These are phyloP conservation scores for Drosophila nr. fundita DNA, from an alignment of 2,888 invertebrate species.

Conservation along the genomic window DNA sequence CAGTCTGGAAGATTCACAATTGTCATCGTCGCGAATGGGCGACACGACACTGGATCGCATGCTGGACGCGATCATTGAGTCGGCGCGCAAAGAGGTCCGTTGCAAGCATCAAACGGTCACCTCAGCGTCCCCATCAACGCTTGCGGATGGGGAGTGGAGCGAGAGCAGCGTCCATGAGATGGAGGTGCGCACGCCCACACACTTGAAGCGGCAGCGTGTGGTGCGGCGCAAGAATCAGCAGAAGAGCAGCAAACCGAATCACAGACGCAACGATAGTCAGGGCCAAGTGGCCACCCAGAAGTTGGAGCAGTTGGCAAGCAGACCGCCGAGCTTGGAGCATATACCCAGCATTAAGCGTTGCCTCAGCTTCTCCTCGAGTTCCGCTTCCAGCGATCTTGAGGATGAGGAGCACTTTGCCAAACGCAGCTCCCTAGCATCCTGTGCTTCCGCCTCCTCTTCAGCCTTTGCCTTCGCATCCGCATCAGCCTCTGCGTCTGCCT, in stretches of 20 bases:
- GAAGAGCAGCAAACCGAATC: slow-evolving; percentile 8
- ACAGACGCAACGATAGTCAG: background rate
- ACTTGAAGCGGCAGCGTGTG: slow-evolving; percentile 83
- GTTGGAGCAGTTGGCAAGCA: background rate
- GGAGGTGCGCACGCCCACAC: slow-evolving; percentile 84
- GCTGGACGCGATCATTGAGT: slow-evolving; percentile 85
- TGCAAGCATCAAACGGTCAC: slow-evolving; percentile 40
- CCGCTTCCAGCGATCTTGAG: slow-evolving; percentile 85
- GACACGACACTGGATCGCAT: slow-evolving; percentile 84
- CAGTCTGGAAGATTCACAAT: slow-evolving; percentile 55
- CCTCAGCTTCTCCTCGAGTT: slow-evolving; percentile 87
- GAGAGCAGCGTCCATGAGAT: slow-evolving; percentile 83
- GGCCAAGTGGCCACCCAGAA: background rate
- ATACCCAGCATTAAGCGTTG: slow-evolving; percentile 87
- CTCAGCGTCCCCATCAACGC: background rate
- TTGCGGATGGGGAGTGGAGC: slow-evolving; percentile 59
- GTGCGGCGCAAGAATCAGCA: slow-evolving; percentile 82
- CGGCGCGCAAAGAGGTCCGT: slow-evolving; percentile 82
- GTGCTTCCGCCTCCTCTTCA: background rate
- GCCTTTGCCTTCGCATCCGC: slow-evolving; percentile 68
- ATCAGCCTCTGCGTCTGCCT: slow-evolving; percentile 82
- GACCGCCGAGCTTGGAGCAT: slow-evolving; percentile 49
- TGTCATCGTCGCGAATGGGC: slow-evolving; percentile 84
- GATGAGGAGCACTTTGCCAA: slow-evolving; percentile 84
- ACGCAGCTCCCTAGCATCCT: slow-evolving; percentile 70